Evolutionary conservation across 2,113 vertebrate species (phyloP), one percentile per base, ranked within the genome.

Genomic region (Campylomormyrus tamandua): DNA sequence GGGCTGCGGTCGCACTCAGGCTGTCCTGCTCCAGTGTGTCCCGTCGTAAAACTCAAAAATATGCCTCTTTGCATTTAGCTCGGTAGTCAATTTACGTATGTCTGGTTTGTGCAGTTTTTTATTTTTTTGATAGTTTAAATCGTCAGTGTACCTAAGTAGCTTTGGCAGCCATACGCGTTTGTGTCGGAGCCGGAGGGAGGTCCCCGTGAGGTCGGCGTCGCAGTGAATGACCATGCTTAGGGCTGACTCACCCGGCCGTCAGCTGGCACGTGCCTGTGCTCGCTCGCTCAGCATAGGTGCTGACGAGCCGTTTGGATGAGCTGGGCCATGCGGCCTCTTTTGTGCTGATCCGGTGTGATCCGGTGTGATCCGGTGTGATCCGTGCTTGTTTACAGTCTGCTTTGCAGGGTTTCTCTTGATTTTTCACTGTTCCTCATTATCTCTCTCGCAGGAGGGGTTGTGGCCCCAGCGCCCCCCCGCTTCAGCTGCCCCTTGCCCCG

Each of bases 381-480:
- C 21, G 0, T 13, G 21, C 21, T 2, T 13, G 35, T 45, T 66
- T 24, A 62, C 53, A 70, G 10, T 9, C n/a, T 27, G 9, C 62
- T 3, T 13, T 8, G 1, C 87, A 21, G 74, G 15, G 39, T 39
- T 19, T 31, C 31, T 39, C 1, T 50, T 17, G 15, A 2, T 52
- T 48, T 2, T 80, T 31, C 15, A 70, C n/a, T 1, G 27, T 11
- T 13, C n/a, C 3, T 70, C n/a, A 10, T 62, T 62, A 1, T 15
- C 87, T 52, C 83, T 0, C 48, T 52, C 87, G 8, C 93, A 96
- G 96, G 96, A 96, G 90, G 87, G 92, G 0, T 89, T 87, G 58
- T 96, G 94, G 94, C 35, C 6, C 35, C 95, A 95, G 91, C 92
- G 94, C 13, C 5, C 94, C 0, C n/a, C 93, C 0, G 85, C 93